Conservation (phyloP, 2,888 invertebrate species). For the Rhimphoctona megacephalus region DNA sequence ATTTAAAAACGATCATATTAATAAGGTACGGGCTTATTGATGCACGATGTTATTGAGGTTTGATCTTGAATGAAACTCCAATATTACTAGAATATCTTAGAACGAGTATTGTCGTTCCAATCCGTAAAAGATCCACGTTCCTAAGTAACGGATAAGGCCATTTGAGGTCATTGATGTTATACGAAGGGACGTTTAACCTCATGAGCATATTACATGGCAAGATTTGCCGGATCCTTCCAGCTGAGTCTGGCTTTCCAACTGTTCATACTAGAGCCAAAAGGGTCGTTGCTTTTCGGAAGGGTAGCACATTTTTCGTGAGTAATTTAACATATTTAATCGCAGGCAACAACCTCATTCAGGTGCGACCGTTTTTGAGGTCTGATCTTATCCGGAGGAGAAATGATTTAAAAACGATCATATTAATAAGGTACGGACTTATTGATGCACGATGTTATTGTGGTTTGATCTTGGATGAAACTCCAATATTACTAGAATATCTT, state of each 20-base stretch:
- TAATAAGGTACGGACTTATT: too few species aligned
- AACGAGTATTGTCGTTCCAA: neutral
- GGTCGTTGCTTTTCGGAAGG: constrained; percentile 80
- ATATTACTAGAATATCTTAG: neutral
- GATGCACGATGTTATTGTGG: neutral
- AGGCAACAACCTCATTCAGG: neutral
- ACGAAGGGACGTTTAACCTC: too few species aligned
- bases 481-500: neutral
- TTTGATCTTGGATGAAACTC: neutral
- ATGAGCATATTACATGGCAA: too few species aligned
- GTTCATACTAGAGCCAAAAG: constrained; percentile 74
- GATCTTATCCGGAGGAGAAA: neutral
- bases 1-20: too few species aligned
- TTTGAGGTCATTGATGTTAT: too few species aligned
- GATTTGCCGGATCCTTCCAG: constrained; percentile 48
- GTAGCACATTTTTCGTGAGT: constrained; percentile 83
- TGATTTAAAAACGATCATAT: too few species aligned
- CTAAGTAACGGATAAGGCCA: neutral
- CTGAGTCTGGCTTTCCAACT: constrained; percentile 58
- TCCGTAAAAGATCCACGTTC: neutral
- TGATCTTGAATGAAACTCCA: neutral
- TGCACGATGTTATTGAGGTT: neutral
- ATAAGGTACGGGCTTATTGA: too few species aligned
- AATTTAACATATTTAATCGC: constrained; percentile 54
- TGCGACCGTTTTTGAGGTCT: neutral